A percentile compares a stretch with the other conserved stretches of the same genome.
Conservation (phyloP, 2,888 invertebrate genomes). For the Polydrusus cervinus region DNA sequence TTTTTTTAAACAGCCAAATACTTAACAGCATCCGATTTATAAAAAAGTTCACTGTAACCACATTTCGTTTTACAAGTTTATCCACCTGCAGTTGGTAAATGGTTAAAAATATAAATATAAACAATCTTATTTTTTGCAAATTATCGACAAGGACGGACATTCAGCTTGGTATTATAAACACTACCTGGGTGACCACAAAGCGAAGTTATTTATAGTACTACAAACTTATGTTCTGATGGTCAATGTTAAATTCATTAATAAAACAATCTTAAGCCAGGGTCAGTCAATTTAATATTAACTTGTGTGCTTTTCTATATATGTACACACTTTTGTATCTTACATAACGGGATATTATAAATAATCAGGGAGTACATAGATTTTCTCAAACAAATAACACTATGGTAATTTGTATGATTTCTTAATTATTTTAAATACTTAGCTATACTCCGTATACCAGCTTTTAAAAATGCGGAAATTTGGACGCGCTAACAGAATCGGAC, state of each 20-base stretch:
- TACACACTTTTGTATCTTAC: constrained; percentile 41
- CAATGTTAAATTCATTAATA: constrained; percentile 60
- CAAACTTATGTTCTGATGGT: constrained; percentile 59
- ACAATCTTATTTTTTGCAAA: constrained; percentile 38
- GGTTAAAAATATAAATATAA: constrained; percentile 31
- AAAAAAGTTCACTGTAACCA: background rate
- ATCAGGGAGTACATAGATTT: background rate
- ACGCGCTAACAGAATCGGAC: too few species aligned
- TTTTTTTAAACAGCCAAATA: background rate
- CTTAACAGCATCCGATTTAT: background rate
- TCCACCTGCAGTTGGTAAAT: constrained; percentile 18
- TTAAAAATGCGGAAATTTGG: too few species aligned
- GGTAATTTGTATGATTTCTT: background rate
- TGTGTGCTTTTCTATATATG: constrained; percentile 32
- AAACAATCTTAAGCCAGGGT: constrained; percentile 58
- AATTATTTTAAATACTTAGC: too few species aligned
- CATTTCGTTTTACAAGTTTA: constrained; percentile 13
- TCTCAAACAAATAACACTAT: background rate
- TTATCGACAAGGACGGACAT: constrained; percentile 52
- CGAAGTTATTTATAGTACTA: constrained; percentile 55
- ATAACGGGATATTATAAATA: constrained; percentile 26
- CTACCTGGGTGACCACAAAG: constrained; percentile 54
- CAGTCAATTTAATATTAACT: constrained; percentile 53
- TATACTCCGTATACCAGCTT: too few species aligned
- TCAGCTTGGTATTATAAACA: constrained; percentile 46